Evolutionary conservation across 2,113 vertebrate genomes (phyloP), one percentile per base, ranked within the genome.

Genomic region (Corythoichthys intestinalis): DNA sequence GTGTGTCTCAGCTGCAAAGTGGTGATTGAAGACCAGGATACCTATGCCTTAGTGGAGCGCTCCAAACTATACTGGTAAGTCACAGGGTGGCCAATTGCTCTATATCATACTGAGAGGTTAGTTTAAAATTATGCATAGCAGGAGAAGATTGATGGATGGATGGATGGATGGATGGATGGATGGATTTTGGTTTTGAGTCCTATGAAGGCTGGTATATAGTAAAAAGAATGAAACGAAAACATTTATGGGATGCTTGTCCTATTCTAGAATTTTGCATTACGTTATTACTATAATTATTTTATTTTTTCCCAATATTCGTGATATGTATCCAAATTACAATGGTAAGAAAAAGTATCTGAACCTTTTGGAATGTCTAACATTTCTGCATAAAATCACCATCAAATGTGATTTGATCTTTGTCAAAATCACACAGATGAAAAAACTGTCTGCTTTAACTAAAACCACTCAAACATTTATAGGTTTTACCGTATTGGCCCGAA

Each of bases 1-100:
- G 94, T 94, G 11, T 98, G 97, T 71, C 92, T 95, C 89, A 94
- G 94, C 85, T 99, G 97, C 91, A 97, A 92, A 85, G 95, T 96
- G 88, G 93, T 97, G 85, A 96, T 99, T 28, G 96, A 97, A 64
- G 97, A 99, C 72, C 88, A 92, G 47, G 96, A 99, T 58, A 94
- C 95, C 0, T 98, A 98, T 0, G 95, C 96, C 0, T 91, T 99
- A 10, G 97, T 99, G 44, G 94, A 97, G 66, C 93, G 95, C 57
- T 93, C 93, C 34, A 92, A 93, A 65, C 95, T 99, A 2, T 99
- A 96, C 88, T 98, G 96, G 97, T 99, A 89, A 95, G 2, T 73
- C 62, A 7, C 20, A 37, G 1, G 35, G 15, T 7, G 34, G 11
- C 34, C 37, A 17, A 8, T 9, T n/a, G 52, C 52, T 7, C 28